Evolutionary conservation across 1,140 invertebrate genomes (phyloP).

Genomic region (Drosophila miranda): DNA sequence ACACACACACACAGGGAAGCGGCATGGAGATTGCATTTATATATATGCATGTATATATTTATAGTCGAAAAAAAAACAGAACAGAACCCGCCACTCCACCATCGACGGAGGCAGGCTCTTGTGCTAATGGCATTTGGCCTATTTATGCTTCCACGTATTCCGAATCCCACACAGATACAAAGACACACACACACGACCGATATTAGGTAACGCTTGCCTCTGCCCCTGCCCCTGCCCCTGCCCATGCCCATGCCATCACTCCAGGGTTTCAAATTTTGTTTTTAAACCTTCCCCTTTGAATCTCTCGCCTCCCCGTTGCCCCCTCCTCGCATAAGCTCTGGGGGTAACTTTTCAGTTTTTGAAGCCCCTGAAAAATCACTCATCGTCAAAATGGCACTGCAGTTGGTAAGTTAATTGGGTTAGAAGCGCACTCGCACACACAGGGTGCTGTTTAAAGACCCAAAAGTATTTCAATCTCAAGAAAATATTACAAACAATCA

Average conservation of each 20-base stretch:
- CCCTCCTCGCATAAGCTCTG: slow-evolving; percentile 17
- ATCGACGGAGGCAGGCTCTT: slow-evolving; percentile 28
- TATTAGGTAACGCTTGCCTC: slow-evolving; percentile 61
- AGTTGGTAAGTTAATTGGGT: slow-evolving; percentile 74
- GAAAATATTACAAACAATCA: too few relatives aligned
- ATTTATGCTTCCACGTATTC: slow-evolving; percentile 79
- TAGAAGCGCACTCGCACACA: slow-evolving; percentile 18
- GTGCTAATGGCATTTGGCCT: slow-evolving; percentile 81
- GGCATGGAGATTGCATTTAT: slow-evolving; percentile 45
- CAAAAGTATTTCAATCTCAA: too few relatives aligned
- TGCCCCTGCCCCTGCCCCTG: too few relatives aligned
- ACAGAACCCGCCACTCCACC: slow-evolving; percentile 54
- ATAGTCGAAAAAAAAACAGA: slow-evolving; percentile 17
- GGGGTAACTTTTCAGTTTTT: slow-evolving; percentile 61
- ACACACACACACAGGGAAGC: slow-evolving; percentile 13
- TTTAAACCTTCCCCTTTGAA: slow-evolving; percentile 35
- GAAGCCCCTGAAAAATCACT: slow-evolving; percentile 11
- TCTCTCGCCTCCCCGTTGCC: neutral
- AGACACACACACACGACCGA: slow-evolving; percentile 15
- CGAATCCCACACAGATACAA: slow-evolving; percentile 16
- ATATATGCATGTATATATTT: slow-evolving; percentile 7
- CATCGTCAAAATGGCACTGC: slow-evolving; percentile 18
- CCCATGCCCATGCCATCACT: slow-evolving; percentile 24
- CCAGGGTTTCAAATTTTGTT: slow-evolving; percentile 62
- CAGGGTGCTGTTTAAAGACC: too few relatives aligned